A percentile compares a stretch with the other conserved stretches of the same genome.
Evolutionary conservation across 1,140 invertebrate genomes (phyloP).

Genomic region (Yoshiicerus persimilis): DNA sequence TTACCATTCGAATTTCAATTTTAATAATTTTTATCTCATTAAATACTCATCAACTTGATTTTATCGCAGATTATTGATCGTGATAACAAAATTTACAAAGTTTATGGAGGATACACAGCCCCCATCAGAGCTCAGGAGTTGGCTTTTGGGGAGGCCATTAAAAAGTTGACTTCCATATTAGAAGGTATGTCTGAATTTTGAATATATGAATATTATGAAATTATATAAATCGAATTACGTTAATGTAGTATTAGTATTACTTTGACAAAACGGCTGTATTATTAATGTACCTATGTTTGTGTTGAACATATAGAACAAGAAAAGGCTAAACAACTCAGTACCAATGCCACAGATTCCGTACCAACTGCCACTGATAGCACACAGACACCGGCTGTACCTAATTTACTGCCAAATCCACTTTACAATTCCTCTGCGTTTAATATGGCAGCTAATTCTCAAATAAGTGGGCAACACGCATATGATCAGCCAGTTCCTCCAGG

Average conservation of each 20-base stretch:
- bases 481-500: not conserved
- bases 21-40: not conserved
- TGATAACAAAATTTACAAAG: not conserved
- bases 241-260: too few relatives aligned
- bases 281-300: too few relatives aligned
- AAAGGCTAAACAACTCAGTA: not conserved
- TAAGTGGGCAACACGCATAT: not conserved
- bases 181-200: not conserved
- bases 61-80: not conserved
- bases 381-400: too few relatives aligned
- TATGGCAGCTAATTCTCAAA: not conserved
- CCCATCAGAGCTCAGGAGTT: not conserved
- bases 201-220: too few relatives aligned
- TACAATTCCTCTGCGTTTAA: not conserved
- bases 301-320: not conserved
- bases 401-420: not conserved
- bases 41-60: not conserved
- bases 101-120: not conserved
- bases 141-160: not conserved
- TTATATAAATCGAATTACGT: too few relatives aligned
- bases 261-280: too few relatives aligned
- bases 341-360: not conserved
- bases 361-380: too few relatives aligned
- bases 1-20: not conserved
- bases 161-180: not conserved